phyloP scores from a whole-genome alignment of 2,888 invertebrate genomes.

The Lasioglossum zephyrum region DNA sequence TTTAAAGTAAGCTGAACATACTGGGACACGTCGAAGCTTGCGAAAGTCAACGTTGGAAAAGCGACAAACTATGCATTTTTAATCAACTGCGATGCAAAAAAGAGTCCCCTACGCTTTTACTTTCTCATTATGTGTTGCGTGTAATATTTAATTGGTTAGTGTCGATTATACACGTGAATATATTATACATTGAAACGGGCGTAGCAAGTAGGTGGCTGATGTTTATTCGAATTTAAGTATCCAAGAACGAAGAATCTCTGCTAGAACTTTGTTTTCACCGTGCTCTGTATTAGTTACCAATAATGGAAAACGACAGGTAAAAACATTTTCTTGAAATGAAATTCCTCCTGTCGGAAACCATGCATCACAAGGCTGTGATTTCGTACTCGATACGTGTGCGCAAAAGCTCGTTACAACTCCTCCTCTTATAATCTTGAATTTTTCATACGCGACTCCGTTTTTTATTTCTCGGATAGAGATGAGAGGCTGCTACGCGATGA shows the following conservation, averaged over 20 bases:
- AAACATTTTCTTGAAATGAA: background rate
- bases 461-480: background rate
- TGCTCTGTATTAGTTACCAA: background rate
- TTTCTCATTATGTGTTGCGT: background rate
- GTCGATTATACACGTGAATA: background rate
- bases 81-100: slow-evolving; percentile 5
- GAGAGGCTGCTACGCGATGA: slow-evolving; percentile 6
- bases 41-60: slow-evolving; percentile 23
- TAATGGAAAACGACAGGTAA: background rate
- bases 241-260: no score
- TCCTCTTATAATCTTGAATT: background rate
- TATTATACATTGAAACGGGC: background rate
- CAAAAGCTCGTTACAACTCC: slow-evolving; percentile 32
- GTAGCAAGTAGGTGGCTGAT: background rate
- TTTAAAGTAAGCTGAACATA: slow-evolving; percentile 53
- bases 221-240: background rate
- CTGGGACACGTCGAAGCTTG: background rate
- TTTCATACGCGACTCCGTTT: slow-evolving; percentile 23
- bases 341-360: slow-evolving; percentile 51
- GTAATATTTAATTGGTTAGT: background rate
- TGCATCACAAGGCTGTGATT: slow-evolving; percentile 30
- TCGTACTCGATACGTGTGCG: background rate
- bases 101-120: background rate
- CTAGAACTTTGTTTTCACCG: no score
- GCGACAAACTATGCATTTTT: slow-evolving; percentile 43